These are phyloP conservation scores for Plecturocebus donacophilus DNA, from an alignment of 2,113 vertebrate species.

Conservation along the genomic window DNA sequence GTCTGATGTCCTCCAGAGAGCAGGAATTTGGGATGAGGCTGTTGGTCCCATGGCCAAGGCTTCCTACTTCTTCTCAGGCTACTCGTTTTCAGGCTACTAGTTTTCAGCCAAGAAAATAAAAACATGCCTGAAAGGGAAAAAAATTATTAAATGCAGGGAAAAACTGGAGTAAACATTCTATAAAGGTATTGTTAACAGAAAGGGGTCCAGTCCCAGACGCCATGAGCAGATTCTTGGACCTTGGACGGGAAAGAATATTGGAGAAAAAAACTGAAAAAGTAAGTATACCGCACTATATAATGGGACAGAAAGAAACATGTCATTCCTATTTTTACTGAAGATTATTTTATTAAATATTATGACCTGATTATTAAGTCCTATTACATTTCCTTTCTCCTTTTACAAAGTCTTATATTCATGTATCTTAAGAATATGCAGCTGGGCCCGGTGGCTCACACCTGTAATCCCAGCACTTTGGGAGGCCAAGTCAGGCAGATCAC, in stretches of 20 bases:
- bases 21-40: neutral
- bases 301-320: neutral
- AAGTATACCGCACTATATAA: neutral
- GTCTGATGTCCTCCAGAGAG: neutral
- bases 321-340: neutral
- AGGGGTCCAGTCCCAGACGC: too few species aligned
- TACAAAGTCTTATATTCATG: neutral
- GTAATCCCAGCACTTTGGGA: too few species aligned
- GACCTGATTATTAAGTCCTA: neutral
- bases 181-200: too few species aligned
- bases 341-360: neutral
- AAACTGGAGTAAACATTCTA: neutral
- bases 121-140: neutral
- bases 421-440: neutral
- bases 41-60: neutral
- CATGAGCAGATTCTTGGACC: too few species aligned
- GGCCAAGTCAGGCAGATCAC: too few species aligned
- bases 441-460: too few species aligned
- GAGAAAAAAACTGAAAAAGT: neutral
- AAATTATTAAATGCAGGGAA: neutral
- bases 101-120: neutral
- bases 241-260: neutral
- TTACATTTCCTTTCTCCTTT: neutral
- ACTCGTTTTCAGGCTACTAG: neutral
- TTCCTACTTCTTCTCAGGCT: neutral